Percentiles rank a stretch among this genome's conserved stretches.
Evolutionary conservation across 1,140 invertebrate species (phyloP).

Genomic region (Anastatus disparis): DNA sequence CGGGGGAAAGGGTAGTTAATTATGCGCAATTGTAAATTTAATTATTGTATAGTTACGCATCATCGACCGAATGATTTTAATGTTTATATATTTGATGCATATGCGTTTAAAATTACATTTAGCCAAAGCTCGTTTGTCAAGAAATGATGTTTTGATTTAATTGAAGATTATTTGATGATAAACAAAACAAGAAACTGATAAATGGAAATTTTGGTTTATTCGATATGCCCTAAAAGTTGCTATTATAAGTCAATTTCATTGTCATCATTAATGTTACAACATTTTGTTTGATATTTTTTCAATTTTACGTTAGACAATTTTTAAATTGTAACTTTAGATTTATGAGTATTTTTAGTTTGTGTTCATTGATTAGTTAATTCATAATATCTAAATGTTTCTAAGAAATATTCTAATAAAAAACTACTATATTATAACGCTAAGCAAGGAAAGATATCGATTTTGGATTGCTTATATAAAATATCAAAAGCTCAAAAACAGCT

Average conservation of each 20-base stretch:
- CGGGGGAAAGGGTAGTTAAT: constrained; percentile 35
- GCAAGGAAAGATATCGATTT: not conserved
- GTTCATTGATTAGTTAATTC: not conserved
- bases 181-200: not conserved
- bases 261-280: not conserved
- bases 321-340: too few species aligned
- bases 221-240: constrained; percentile 20
- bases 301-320: too few species aligned
- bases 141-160: constrained; percentile 2
- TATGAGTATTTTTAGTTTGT: too few species aligned
- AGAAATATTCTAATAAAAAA: not conserved
- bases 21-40: constrained; percentile 32
- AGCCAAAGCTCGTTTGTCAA: not conserved
- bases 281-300: too few species aligned
- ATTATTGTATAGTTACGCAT: constrained; percentile 26
- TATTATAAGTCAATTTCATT: constrained; percentile 3
- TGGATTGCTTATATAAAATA: too few species aligned
- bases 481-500: too few species aligned
- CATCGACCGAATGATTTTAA: constrained; percentile 20
- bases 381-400: not conserved
- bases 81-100: constrained; percentile 24
- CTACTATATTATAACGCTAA: too few species aligned
- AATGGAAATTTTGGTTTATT: constrained; percentile 14
- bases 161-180: constrained; percentile 23
- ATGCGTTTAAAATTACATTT: constrained; percentile 19